Base-by-base conservation (phyloP, 2,888 invertebrate genomes). In the Drosophila silvestris region DNA sequence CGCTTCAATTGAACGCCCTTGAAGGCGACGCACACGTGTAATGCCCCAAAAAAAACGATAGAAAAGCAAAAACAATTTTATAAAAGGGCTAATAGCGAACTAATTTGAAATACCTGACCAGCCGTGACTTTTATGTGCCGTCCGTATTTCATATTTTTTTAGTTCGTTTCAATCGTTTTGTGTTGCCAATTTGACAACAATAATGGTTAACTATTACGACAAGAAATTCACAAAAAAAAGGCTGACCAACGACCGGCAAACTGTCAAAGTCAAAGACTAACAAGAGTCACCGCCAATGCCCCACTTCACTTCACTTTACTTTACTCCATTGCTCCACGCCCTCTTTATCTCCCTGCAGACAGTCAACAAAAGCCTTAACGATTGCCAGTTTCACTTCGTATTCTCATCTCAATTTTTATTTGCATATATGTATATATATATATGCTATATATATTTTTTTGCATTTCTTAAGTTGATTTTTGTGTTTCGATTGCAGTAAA, bases 191-290 rank as follows among this genome's bases (percentile, higher is more conserved):
- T 80, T 54, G 37, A 53, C 71, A 77, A 69, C 50, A 32, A 63
- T 68, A 58, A 62, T 28, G 50, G 59, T 37, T 53, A 37, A 58
- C 26, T 57, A 63, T 72, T 58, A 54, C 50, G 39, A 58, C 57
- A 39, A 39, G 39, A 37, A 39, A 37, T 5, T 19, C 26, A 28
- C 26, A 56, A 53, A 39, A 52, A 62, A 56, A 58, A 47, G 41
- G 35, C 19, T 67, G 60, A 30, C 35, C 66, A 72, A 77, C 53
- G 50, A 60, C 37, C 65, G 68, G 50, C 50, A 66, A 70, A 69
- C 56, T 67, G 79, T 78, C 82, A 87, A 87, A 87, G 88, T 79
- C 88, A 87, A 82, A 87, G 65, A 75, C 79, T 78, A 75, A 75
- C 82, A 81, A 83, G 78, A 58, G 61, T 57, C 39, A 47, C 44